Base-by-base conservation (phyloP, 2,113 vertebrate genomes). In the pig (Sus scrofa) region DNA sequence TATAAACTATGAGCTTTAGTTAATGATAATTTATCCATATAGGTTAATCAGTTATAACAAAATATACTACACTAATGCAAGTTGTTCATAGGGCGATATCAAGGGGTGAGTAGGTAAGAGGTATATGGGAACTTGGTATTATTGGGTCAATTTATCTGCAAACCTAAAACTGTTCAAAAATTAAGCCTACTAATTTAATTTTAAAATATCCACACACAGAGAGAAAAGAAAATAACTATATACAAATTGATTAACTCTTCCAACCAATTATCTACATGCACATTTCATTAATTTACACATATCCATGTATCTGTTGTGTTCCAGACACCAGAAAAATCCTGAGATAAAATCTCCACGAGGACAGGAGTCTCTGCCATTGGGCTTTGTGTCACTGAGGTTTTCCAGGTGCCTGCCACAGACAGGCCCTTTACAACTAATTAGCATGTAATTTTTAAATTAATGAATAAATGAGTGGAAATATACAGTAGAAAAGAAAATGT, bases 161-260 rank as follows among this genome's bases (percentile, higher is more conserved):
- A 68, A 62, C 52, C 16, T 74, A 81, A 86, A 89, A 30, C 4
- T 60, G 3, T 89, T 73, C 22, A 78, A 71, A 78, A 15, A 60
- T 37, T 10, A 89, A 91, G 34, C 11, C 16, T 56, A 30, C 32
- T 83, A 62, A 73, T 60, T 79, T 65, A 54, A 75, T 74, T 65
- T 50, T 44, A 78, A 82, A 85, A 19, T 2, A 63, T 63, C 30
- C 9, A 83, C 3, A 65, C 5, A 82, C 6, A 62, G 4, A 90
- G 7, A 88, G 54, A 86, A 50, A 7, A 88, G 54, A 86, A 50
- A 67, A 87, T 65, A 84, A 3, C 22, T 92, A 15, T 15, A 32
- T 89, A 18, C 19, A 94, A 89, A 95, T 83, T 26, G 81, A n/a
- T 97, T 30, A 77, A 94, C 26, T 86, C 3, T 58, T 63, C 7